phyloP scores from a whole-genome alignment of 2,113 vertebrate genomes.

The Leucopsar rothschildi region DNA sequence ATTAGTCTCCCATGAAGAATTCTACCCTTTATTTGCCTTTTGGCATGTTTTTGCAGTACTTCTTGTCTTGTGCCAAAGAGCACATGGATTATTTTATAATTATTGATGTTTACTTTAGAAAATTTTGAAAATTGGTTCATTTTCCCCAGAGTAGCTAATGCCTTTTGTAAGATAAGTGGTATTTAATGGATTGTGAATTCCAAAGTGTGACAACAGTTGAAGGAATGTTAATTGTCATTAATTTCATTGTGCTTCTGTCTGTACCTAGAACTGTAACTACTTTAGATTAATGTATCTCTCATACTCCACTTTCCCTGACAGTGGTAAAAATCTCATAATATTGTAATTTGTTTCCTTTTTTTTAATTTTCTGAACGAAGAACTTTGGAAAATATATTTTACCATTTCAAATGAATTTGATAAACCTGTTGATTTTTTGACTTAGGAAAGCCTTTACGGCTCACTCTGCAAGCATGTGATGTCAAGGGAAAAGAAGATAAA shows the following conservation, averaged over 20 bases:
- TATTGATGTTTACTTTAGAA: background rate
- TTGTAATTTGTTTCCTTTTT: background rate
- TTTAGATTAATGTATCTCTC: background rate
- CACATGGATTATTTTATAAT: background rate
- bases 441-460: slow-evolving; percentile 90
- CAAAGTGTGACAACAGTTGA: background rate
- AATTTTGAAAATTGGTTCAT: background rate
- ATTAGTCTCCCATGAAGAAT: background rate
- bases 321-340: background rate
- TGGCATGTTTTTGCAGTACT: background rate
- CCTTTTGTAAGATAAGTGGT: background rate
- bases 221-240: background rate
- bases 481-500: slow-evolving; percentile 96
- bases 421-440: background rate
- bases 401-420: background rate
- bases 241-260: background rate
- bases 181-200: background rate
- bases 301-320: background rate
- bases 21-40: background rate
- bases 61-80: background rate
- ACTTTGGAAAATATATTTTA: background rate
- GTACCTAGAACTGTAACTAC: background rate
- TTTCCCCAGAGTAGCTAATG: background rate
- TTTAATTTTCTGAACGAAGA: background rate
- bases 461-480: slow-evolving; percentile 91